These are phyloP conservation scores for Euplagia quadripunctaria DNA, from an alignment of 2,888 invertebrate genomes.

Conservation along the genomic window DNA sequence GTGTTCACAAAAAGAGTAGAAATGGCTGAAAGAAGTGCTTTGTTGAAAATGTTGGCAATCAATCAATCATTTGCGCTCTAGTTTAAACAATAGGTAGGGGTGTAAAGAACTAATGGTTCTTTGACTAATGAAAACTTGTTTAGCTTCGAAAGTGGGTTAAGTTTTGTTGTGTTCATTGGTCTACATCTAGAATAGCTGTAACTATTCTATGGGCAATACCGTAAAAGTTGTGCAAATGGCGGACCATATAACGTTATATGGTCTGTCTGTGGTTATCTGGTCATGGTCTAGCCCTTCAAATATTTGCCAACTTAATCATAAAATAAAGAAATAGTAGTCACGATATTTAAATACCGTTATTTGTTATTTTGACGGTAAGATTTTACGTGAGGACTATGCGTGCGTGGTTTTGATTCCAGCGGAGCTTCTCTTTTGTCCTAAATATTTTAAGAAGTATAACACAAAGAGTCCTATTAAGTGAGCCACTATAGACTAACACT, in stretches of 20 bases:
- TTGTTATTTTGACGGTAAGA: neutral
- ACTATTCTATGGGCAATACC: neutral
- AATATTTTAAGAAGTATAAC: no score
- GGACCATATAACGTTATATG: no score
- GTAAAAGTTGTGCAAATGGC: no score
- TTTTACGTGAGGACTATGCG: neutral
- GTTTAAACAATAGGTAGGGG: slow-evolving; percentile 34
- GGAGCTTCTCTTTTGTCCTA: no score
- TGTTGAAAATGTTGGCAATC: slow-evolving; percentile 19
- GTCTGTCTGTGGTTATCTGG: no score
- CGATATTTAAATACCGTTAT: no score
- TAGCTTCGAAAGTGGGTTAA: slow-evolving; percentile 20
- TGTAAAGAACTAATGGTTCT: slow-evolving; percentile 16
- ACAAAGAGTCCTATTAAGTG: neutral
- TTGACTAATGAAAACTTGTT: slow-evolving; percentile 22
- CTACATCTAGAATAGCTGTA: neutral
- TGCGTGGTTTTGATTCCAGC: neutral
- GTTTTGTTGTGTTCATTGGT: neutral
- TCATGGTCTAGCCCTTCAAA: no score
- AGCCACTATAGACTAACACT: slow-evolving; percentile 27
- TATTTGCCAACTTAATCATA: no score
- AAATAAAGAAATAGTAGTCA: no score
- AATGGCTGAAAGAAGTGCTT: slow-evolving; percentile 44
- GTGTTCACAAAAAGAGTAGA: slow-evolving; percentile 39
- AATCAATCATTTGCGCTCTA: slow-evolving; percentile 40